Evolutionary conservation across 1,140 invertebrate species (phyloP).

Genomic region (Heliconius melpomene): DNA sequence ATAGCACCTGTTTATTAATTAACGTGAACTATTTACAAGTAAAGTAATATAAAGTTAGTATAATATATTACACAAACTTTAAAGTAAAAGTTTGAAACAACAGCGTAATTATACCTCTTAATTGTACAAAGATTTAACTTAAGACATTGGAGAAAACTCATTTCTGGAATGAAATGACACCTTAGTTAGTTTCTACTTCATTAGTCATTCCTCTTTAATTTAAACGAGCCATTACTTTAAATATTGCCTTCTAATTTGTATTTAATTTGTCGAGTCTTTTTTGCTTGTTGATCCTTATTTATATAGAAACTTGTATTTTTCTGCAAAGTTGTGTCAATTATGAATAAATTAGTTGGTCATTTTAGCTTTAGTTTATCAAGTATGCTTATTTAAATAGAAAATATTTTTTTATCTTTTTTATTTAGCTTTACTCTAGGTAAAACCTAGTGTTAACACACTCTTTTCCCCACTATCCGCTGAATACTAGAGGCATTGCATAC

Average conservation of each 20-base stretch:
- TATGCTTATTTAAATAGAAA: too few relatives aligned
- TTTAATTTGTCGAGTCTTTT: slow-evolving; percentile 35
- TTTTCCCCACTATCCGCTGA: too few relatives aligned
- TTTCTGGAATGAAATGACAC: slow-evolving; percentile 30
- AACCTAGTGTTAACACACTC: too few relatives aligned
- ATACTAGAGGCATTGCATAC: too few relatives aligned
- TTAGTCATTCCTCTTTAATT: slow-evolving; percentile 40
- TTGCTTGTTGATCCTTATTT: not conserved
- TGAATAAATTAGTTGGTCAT: not conserved
- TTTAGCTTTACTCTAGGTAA: too few relatives aligned
- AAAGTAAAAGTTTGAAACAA: slow-evolving; percentile 8
- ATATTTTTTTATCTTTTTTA: too few relatives aligned
- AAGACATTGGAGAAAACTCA: slow-evolving; percentile 28
- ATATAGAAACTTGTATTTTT: not conserved
- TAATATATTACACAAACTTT: not conserved
- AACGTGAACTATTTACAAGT: not conserved
- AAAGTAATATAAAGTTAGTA: not conserved
- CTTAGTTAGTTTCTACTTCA: slow-evolving; percentile 37
- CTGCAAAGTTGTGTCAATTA: not conserved
- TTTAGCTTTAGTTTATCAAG: not conserved
- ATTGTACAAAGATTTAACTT: slow-evolving; percentile 22
- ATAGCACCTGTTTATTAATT: not conserved
- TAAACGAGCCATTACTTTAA: slow-evolving; percentile 41
- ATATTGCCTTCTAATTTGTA: slow-evolving; percentile 41
- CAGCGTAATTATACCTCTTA: slow-evolving; percentile 5